Conservation (phyloP, 2,888 invertebrate species). For the Xestia sexstrigata region DNA sequence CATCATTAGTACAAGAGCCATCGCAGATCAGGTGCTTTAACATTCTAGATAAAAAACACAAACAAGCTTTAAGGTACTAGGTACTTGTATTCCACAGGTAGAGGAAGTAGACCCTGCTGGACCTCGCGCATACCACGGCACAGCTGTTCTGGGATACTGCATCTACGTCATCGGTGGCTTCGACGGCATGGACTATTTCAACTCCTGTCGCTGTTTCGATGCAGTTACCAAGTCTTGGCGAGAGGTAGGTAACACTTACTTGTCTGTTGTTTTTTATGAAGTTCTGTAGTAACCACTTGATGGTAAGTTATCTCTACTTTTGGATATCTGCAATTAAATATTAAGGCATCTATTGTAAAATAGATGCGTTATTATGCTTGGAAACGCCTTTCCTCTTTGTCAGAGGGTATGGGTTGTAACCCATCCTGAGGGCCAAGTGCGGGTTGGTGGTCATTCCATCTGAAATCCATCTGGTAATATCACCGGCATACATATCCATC, state of each 20-base stretch:
- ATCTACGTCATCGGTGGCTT: slow-evolving; percentile 98
- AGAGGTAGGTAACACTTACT: slow-evolving; percentile 91
- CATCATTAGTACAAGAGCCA: not conserved
- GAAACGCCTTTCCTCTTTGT: not conserved
- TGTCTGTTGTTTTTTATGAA: not conserved
- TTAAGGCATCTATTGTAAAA: not conserved
- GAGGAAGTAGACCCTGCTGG: slow-evolving; percentile 95
- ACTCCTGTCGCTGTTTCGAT: slow-evolving; percentile 96
- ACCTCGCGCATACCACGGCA: slow-evolving; percentile 98
- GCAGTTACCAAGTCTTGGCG: slow-evolving; percentile 96
- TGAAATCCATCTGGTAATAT: not conserved
- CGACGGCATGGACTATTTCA: slow-evolving; percentile 97
- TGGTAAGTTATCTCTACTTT: not conserved
- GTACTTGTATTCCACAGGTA: slow-evolving; percentile 82
- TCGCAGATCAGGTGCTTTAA: not conserved
- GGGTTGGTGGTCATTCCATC: not conserved
- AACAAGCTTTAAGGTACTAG: too few relatives aligned
- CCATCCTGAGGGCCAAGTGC: not conserved
- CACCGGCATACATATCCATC: not conserved
- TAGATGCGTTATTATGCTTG: not conserved
- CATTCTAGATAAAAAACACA: not conserved
- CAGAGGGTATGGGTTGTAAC: too few relatives aligned
- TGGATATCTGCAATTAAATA: not conserved
- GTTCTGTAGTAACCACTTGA: too few relatives aligned
- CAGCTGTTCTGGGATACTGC: slow-evolving; percentile 95